Evolutionary conservation across 2,888 invertebrate genomes (phyloP), one percentile per base, ranked within the genome.

Genomic region (Drosophila nigritarsus): DNA sequence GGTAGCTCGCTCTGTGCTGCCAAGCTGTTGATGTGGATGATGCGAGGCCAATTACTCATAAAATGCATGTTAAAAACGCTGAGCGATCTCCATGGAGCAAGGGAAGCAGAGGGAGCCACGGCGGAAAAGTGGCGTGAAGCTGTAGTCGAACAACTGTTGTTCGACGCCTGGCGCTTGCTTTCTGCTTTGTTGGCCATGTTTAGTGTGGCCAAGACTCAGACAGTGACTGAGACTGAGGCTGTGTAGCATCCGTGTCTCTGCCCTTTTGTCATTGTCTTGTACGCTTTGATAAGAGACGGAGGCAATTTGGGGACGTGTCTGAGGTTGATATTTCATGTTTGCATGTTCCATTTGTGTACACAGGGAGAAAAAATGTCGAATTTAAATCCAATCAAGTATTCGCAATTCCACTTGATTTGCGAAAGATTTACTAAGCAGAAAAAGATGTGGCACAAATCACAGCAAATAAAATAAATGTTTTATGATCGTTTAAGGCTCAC

Each of bases 221-320:
- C 34, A 1, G 32, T 27, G 50, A 5, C 8, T 5, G 63, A 42
- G 40, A n/a, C 56, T 56, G 20, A 38, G 45, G 30, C 55, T 30
- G 67, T 30, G 67, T 27, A 60, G 74, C 54, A 65, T 65, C 76
- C 72, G 73, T 79, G 76, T 77, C 65, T 80, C 74, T 88, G 87
- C 84, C 86, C 87, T 91, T 91, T 90, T 90, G 91, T 90, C 91
- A 90, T 91, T 91, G 86, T 90, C 90, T 87, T 90, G 90, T 87
- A 80, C 75, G 79, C 65, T 80, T 86, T 90, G 87, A 87, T 90
- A 87, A 87, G 89, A 79, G 71, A 53, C 32, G 48, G n/a, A 54
- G 64, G 84, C 90, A 89, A 85, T 91, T 90, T 89, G 89, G 85
- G 55, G 59, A 77, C 66, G 67, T 65, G 73, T 84, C 73, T 74